These are phyloP conservation scores for Pegoplata infirma DNA, from an alignment of 2,888 invertebrate species.

Conservation along the genomic window DNA sequence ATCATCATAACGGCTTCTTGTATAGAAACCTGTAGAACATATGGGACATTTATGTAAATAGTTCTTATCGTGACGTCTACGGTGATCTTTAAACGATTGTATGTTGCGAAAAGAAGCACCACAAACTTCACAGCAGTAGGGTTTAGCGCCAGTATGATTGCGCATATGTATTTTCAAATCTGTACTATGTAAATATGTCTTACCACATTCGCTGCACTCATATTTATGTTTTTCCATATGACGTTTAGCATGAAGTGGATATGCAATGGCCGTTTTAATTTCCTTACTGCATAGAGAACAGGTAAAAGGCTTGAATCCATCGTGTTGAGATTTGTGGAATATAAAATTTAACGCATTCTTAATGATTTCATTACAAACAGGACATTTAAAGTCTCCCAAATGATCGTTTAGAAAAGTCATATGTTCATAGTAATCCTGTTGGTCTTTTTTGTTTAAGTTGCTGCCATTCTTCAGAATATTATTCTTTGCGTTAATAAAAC, in stretches of 20 bases:
- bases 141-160: constrained; percentile 52
- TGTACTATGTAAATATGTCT: too few species aligned
- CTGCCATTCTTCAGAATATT: not conserved
- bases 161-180: constrained; percentile 57
- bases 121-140: constrained; percentile 58
- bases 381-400: constrained; percentile 49
- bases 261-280: constrained; percentile 34
- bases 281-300: constrained; percentile 54
- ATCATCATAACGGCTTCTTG: constrained; percentile 48
- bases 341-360: constrained; percentile 38
- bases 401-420: constrained; percentile 52
- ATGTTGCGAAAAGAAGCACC: constrained; percentile 51
- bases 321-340: constrained; percentile 45
- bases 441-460: not conserved
- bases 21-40: constrained; percentile 53
- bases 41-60: constrained; percentile 50
- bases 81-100: constrained; percentile 50
- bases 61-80: constrained; percentile 46
- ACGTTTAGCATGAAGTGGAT: constrained; percentile 53
- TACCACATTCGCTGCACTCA: constrained; percentile 56
- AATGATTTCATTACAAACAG: constrained; percentile 38
- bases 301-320: constrained; percentile 34
- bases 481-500: constrained; percentile 36
- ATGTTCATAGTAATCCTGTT: constrained; percentile 31
- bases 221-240: constrained; percentile 54